phyloP scores from a whole-genome alignment of 2,888 invertebrate genomes.

The Aleiodes alternator region DNA sequence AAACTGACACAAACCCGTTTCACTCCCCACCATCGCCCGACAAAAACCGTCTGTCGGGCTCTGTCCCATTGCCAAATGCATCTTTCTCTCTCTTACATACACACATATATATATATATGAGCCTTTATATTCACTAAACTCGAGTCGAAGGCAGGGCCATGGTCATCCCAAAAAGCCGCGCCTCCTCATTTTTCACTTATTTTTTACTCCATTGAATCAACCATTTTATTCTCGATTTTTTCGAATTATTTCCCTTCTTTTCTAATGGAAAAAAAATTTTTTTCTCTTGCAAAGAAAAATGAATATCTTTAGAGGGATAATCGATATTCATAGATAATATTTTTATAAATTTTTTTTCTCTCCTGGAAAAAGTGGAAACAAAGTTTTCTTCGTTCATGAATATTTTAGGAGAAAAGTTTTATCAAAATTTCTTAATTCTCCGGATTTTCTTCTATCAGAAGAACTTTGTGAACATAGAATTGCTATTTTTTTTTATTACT shows the following conservation, averaged over 20 bases:
- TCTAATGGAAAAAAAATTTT: background rate
- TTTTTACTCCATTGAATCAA: background rate
- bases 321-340: no score
- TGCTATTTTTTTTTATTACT: no score
- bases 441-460: no score
- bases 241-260: background rate
- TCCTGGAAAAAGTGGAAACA: no score
- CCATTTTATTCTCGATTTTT: conserved; percentile 27
- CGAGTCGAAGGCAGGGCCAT: conserved; percentile 71
- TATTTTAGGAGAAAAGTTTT: no score
- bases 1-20: conserved; percentile 38
- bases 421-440: no score
- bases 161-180: conserved; percentile 71
- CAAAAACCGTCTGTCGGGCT: conserved; percentile 36
- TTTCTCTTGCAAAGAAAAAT: background rate
- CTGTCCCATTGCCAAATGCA: conserved; percentile 39
- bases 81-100: conserved; percentile 23
- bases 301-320: no score
- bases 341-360: no score
- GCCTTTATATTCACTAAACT: conserved; percentile 49
- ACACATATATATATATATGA: background rate
- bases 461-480: no score
- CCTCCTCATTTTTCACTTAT: conserved; percentile 47
- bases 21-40: conserved; percentile 29
- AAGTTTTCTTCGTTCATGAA: no score